These are phyloP conservation scores for Pachliopta kotzebuea DNA, from an alignment of 2,888 invertebrate genomes.

Conservation along the genomic window DNA sequence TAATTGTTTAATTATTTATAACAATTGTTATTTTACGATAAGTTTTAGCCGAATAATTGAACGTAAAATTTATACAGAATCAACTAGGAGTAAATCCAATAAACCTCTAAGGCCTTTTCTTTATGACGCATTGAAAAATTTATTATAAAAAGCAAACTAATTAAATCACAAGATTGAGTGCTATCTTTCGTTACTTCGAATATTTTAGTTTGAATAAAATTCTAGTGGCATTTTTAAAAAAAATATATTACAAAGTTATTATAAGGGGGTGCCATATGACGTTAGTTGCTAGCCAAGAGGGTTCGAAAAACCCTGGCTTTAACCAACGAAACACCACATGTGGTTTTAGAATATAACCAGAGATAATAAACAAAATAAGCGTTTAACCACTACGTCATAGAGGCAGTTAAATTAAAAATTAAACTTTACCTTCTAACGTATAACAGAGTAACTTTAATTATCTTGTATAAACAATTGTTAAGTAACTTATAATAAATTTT, in stretches of 20 bases:
- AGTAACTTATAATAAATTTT: too few relatives aligned
- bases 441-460: too few relatives aligned
- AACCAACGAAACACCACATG: too few relatives aligned
- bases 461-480: too few relatives aligned
- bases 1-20: neutral
- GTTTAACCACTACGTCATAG: too few relatives aligned
- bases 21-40: slow-evolving; percentile 1
- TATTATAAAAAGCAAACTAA: slow-evolving; percentile 15
- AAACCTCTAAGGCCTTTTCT: slow-evolving; percentile 4
- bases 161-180: neutral
- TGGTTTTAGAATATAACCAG: too few relatives aligned
- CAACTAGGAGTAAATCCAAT: slow-evolving; percentile 6
- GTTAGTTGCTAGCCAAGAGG: neutral
- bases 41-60: too few relatives aligned
- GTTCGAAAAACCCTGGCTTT: neutral
- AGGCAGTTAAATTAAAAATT: too few relatives aligned
- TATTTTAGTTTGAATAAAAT: neutral
- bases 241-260: too few relatives aligned
- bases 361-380: too few relatives aligned
- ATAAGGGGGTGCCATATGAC: too few relatives aligned
- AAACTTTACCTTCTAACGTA: too few relatives aligned
- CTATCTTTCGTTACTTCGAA: neutral
- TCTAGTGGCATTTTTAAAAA: neutral
- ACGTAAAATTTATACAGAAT: neutral
- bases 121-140: slow-evolving; percentile 9